Conservation (phyloP, 2,888 invertebrate genomes). For the Stenodera caucasica region DNA sequence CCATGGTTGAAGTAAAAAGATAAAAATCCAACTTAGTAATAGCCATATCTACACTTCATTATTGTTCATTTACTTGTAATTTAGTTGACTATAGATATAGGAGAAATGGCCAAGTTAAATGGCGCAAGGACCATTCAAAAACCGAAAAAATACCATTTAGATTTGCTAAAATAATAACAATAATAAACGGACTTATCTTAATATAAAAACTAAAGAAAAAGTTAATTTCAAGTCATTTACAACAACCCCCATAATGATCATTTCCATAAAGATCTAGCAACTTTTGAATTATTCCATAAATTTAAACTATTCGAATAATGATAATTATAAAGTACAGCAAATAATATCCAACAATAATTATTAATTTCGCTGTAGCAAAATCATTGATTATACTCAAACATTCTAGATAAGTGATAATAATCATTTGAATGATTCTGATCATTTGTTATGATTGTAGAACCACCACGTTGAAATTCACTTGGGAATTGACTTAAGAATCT, state of each 20-base stretch:
- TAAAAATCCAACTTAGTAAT: slow-evolving; percentile 1
- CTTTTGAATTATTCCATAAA: no score
- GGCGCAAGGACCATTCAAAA: slow-evolving; percentile 27
- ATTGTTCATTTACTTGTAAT: slow-evolving; percentile 39
- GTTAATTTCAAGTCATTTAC: no score
- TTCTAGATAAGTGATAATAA: no score
- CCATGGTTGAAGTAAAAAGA: slow-evolving; percentile 34
- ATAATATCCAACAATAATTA: no score
- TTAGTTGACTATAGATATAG: slow-evolving; percentile 33
- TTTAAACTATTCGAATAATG: no score
- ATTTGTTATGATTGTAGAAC: background rate
- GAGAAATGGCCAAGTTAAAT: slow-evolving; percentile 42
- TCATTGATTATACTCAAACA: no score
- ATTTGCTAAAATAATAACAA: background rate
- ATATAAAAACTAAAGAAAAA: no score
- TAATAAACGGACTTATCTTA: background rate
- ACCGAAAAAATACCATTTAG: background rate
- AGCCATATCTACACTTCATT: slow-evolving; percentile 42
- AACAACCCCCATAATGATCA: no score
- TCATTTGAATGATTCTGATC: no score
- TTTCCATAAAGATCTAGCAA: no score
- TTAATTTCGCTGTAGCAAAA: no score
- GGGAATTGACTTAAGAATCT: slow-evolving; percentile 26
- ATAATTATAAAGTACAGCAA: no score
- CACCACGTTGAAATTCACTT: slow-evolving; percentile 6